Base-by-base conservation (phyloP, 2,113 vertebrate genomes). In the Alligator sinensis region DNA sequence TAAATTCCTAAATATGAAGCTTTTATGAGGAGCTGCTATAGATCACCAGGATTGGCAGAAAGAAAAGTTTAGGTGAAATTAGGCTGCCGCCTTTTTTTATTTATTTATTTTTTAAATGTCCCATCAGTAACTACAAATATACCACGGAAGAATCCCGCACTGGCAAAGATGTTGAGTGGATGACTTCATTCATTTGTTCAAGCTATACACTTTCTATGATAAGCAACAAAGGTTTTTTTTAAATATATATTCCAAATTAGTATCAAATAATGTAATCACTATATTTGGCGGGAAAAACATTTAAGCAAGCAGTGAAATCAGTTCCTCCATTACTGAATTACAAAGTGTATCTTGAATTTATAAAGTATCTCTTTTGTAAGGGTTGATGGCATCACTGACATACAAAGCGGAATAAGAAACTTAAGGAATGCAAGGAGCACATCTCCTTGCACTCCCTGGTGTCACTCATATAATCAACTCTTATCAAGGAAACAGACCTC, bases 1-100 rank as follows among this genome's bases (percentile, higher is more conserved):
- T 80, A 86, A 91, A 87, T 84, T n/a, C 38, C 47, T 25, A 77
- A 89, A 91, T 88, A 83, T 5, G 10, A 96, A 92, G 88, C 86
- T 70, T 61, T 6, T 79, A 78, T 77, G 80, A 70, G 64, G 77
- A 84, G 19, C n/a, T 79, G 54, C 30, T 66, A 68, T 13, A 66
- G 95, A 78, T 55, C 55, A 92, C 70, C 64, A 47, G 75, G 47
- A 86, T 12, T 12, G 77, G 30, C 4, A 5, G 13, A 89, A 87
- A 92, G 62, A 84, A 82, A 4, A 68, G 64, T 64, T 87, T 11
- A 19, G 4, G 72, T 79, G 81, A 82, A 74, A 90, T 60, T 68
- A 88, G 47, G 91, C 63, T 54, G 68, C 22, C 82, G 90, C 82
- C 14, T 82, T 86, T 21, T 24, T 2, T 84, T 64, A 47, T 47